Base-by-base conservation (phyloP, 2,888 invertebrate genomes). In the Callyntrura sp. region DNA sequence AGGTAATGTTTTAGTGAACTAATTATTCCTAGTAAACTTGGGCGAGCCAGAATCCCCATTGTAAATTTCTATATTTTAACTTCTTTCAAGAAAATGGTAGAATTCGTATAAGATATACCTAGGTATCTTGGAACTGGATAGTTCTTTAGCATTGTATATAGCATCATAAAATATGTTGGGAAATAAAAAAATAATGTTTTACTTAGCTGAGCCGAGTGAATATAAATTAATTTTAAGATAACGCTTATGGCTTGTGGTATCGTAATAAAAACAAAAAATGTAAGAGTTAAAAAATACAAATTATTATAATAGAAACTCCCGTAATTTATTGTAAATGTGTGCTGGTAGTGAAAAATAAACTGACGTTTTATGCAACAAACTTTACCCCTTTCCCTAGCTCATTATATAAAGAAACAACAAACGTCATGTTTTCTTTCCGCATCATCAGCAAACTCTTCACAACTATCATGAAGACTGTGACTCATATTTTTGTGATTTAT, bases 1-100 rank as follows among this genome's bases (percentile, higher is more conserved):
- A 82, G 23, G 35, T 48, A 43, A 20, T 60, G 25, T 73, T 82
- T 88, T 88, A 88, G 88, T 82, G 48, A 25, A 6, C 14, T 17
- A 25, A 62, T 23, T 17, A 12, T 60, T 20, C 1, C 3, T 51
- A 57, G 20, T 57, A 57, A 20, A 57, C 2, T 17, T 57, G 3
- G 20, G 20, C n/a, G 57, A 57, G 23, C 60, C 60, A 60, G 23
- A 60, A n/a, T 23, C 6, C 11, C n/a, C 11, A 5, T n/a, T n/a
- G 55, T n/a, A 55, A 4, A 0, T 35, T 5, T 14, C n/a, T n/a
- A n/a, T n/a, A 55, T 55, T 55, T 17, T 55, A n/a, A 12, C 55
- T 55, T n/a, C 5, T 0, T n/a, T n/a, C 4, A 55, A 55, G 55
- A 55, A 55, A 1, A 55, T 55, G 14, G 17, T 55, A 55, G n/a